Evolutionary conservation across 2,888 invertebrate genomes (phyloP).

Genomic region (Polyploca ridens): DNA sequence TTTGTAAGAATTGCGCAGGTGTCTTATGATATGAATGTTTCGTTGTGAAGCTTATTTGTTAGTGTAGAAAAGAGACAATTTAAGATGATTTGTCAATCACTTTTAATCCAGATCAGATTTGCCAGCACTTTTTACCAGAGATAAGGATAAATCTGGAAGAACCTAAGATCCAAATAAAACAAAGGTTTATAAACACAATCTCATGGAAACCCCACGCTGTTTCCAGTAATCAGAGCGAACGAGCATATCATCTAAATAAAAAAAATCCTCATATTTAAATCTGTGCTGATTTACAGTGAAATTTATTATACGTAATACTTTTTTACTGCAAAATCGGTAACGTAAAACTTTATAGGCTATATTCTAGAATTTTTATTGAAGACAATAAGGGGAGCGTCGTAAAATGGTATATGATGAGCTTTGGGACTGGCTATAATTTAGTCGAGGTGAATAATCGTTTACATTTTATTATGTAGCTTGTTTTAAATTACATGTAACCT

Average conservation of each 20-base stretch:
- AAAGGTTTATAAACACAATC: background rate
- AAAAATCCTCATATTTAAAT: slow-evolving; percentile 13
- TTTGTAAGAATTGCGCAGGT: slow-evolving; percentile 12
- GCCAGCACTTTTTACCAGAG: too few relatives aligned
- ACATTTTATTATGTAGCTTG: slow-evolving; percentile 30
- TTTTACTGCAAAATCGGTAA: slow-evolving; percentile 55
- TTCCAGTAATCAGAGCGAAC: background rate
- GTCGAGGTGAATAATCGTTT: slow-evolving; percentile 39
- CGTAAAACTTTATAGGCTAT: slow-evolving; percentile 70
- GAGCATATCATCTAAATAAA: background rate
- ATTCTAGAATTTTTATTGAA: slow-evolving; percentile 75
- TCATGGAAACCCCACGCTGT: background rate
- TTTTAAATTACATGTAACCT: slow-evolving; percentile 14
- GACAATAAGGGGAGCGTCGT: slow-evolving; percentile 75
- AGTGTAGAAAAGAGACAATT: too few relatives aligned
- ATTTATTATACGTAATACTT: slow-evolving; percentile 51
- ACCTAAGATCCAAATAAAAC: too few relatives aligned
- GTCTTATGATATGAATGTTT: background rate
- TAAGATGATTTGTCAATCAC: too few relatives aligned
- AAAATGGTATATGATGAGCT: slow-evolving; percentile 64
- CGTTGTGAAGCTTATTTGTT: background rate
- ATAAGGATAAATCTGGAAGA: too few relatives aligned
- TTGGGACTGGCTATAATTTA: slow-evolving; percentile 40
- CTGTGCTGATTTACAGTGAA: slow-evolving; percentile 42
- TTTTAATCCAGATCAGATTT: too few relatives aligned